Conservation (phyloP, 2,113 vertebrate genomes). For the Propithecus coquereli region DNA sequence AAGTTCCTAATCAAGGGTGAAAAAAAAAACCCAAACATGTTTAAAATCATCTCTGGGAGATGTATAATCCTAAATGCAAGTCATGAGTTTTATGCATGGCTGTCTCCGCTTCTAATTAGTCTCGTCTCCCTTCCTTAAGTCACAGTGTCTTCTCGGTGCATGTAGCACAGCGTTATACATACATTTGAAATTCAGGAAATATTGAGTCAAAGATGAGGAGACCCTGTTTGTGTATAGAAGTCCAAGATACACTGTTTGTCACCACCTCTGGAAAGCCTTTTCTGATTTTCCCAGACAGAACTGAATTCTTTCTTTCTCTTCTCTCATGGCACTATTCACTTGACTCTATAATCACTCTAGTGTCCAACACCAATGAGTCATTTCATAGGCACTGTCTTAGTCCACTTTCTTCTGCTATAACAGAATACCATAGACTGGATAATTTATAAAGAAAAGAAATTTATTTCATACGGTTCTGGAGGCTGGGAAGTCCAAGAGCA, state of each 20-base stretch:
- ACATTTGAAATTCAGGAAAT: background rate
- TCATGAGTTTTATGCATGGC: background rate
- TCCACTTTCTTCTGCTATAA: background rate
- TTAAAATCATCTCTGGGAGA: constrained; percentile 35
- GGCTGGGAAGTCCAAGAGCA: background rate
- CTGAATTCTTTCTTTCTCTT: background rate
- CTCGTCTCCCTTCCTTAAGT: background rate
- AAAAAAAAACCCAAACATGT: background rate
- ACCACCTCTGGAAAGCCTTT: background rate
- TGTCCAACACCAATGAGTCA: background rate
- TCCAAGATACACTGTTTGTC: background rate
- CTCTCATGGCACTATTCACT: background rate
- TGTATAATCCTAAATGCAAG: background rate
- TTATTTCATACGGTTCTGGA: background rate
- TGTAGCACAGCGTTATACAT: background rate
- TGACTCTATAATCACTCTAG: background rate
- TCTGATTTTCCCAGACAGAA: background rate
- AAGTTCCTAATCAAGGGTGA: constrained; percentile 11
- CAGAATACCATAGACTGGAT: background rate
- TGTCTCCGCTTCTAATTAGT: background rate
- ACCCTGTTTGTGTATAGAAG: background rate
- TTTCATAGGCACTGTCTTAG: background rate
- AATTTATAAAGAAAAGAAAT: background rate
- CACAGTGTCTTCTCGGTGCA: background rate
- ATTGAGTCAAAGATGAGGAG: background rate